Percentiles rank a stretch among this genome's conserved stretches.
These are phyloP conservation scores for Odontothrips loti DNA, from an alignment of 2,888 invertebrate genomes.

Conservation along the genomic window DNA sequence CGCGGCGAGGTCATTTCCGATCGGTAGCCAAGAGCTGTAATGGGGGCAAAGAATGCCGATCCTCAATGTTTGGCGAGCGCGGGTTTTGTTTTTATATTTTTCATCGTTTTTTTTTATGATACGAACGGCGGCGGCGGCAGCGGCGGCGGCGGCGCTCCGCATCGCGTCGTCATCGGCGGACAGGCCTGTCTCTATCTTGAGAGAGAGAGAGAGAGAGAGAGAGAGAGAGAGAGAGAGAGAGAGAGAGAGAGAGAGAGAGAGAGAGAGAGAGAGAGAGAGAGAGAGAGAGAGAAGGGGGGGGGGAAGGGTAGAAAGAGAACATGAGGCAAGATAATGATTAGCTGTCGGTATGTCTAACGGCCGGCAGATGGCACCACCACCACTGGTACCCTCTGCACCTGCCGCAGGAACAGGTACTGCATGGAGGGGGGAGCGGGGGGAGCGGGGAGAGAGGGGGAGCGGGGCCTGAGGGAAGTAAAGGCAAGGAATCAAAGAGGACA, in stretches of 20 bases:
- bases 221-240: slow-evolving; percentile 1
- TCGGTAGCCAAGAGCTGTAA: no score
- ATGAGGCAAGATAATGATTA: slow-evolving; percentile 6
- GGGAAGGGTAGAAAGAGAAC: not conserved
- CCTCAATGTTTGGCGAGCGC: no score
- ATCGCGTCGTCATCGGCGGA: no score
- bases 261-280: not conserved
- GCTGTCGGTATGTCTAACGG: slow-evolving; percentile 21
- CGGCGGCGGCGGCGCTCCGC: no score
- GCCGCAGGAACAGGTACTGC: not conserved
- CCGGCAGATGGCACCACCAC: slow-evolving; percentile 14
- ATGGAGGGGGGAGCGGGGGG: not conserved
- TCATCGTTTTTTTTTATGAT: no score
- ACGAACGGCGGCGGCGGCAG: no score
- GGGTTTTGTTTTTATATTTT: no score
- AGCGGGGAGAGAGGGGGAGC: not conserved
- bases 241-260: not conserved
- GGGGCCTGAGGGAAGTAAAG: not conserved
- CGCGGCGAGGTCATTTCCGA: no score
- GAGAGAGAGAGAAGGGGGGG: not conserved
- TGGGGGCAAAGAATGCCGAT: no score
- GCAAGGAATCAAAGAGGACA: not conserved
- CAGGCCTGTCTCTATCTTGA: no score
- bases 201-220: not conserved
- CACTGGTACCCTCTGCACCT: not conserved